phyloP scores from a whole-genome alignment of 2,797 vertebrate species.

The Bufotes viridis region DNA sequence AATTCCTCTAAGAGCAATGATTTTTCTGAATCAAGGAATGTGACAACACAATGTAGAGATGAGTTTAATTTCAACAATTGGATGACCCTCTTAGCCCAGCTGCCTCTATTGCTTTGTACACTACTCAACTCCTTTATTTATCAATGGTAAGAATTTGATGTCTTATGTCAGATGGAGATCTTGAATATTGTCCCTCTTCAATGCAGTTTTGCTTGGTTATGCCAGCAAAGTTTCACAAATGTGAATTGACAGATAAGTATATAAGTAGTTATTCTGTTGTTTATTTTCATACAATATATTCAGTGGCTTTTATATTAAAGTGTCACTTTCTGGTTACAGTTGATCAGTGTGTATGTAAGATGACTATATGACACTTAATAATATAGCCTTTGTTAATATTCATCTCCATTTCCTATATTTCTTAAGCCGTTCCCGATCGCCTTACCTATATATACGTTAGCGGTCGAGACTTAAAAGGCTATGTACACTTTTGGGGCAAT shows the following conservation, averaged over 20 bases:
- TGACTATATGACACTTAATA: too few relatives aligned
- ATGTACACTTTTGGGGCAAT: too few relatives aligned
- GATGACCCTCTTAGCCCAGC: slow-evolving; percentile 89
- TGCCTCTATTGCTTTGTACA: slow-evolving; percentile 88
- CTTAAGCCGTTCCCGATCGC: too few relatives aligned
- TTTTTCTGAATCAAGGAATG: background rate
- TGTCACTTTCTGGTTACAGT: too few relatives aligned
- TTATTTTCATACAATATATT: background rate
- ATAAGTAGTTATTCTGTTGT: too few relatives aligned
- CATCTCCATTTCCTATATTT: too few relatives aligned
- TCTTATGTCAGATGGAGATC: background rate
- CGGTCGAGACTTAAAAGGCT: too few relatives aligned
- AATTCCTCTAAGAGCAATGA: background rate
- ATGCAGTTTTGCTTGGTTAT: background rate
- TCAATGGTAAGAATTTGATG: slow-evolving; percentile 77
- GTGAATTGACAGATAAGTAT: background rate
- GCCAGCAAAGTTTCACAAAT: background rate
- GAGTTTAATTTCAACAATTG: slow-evolving; percentile 89
- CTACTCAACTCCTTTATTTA: slow-evolving; percentile 91
- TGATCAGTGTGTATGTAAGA: too few relatives aligned
- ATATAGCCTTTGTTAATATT: too few relatives aligned
- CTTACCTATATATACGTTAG: too few relatives aligned
- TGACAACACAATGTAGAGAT: slow-evolving; percentile 50
- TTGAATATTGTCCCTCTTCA: background rate
- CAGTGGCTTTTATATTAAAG: too few relatives aligned